These are phyloP conservation scores for Brachyistius frenatus DNA, from an alignment of 2,113 vertebrate species.

Conservation along the genomic window DNA sequence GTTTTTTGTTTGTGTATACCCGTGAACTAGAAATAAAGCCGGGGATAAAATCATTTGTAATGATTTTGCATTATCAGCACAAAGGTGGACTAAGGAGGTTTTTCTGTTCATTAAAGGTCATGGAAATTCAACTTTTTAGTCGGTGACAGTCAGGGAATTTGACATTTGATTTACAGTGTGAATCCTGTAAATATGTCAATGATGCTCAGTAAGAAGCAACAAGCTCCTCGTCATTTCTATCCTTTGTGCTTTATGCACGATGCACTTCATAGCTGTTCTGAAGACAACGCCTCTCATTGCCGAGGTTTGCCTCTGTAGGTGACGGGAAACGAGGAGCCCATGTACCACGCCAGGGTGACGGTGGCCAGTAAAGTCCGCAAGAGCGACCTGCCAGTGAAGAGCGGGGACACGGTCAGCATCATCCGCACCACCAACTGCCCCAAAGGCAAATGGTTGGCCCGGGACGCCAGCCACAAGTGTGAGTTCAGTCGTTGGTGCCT, in stretches of 20 bases:
- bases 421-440: slow-evolving; percentile 79
- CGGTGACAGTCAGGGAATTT: no score
- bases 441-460: slow-evolving; percentile 81
- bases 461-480: slow-evolving; percentile 81
- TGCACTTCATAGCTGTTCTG: neutral
- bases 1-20: no score
- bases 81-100: no score
- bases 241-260: neutral
- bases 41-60: no score
- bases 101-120: no score
- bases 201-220: no score
- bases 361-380: slow-evolving; percentile 76
- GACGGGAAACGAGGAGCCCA: slow-evolving; percentile 74
- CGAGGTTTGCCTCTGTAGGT: slow-evolving; percentile 73
- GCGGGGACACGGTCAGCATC: slow-evolving; percentile 76
- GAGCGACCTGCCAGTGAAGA: slow-evolving; percentile 72
- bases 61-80: no score
- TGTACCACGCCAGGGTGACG: slow-evolving; percentile 73
- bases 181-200: no score
- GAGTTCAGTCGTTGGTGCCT: slow-evolving; percentile 68
- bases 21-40: no score
- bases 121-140: neutral
- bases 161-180: no score
- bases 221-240: neutral
- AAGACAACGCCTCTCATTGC: neutral